A percentile compares a stretch with the other conserved stretches of the same genome.
phyloP scores from a whole-genome alignment of 1,140 invertebrate species.

The Pseudomyrmex sp. region DNA sequence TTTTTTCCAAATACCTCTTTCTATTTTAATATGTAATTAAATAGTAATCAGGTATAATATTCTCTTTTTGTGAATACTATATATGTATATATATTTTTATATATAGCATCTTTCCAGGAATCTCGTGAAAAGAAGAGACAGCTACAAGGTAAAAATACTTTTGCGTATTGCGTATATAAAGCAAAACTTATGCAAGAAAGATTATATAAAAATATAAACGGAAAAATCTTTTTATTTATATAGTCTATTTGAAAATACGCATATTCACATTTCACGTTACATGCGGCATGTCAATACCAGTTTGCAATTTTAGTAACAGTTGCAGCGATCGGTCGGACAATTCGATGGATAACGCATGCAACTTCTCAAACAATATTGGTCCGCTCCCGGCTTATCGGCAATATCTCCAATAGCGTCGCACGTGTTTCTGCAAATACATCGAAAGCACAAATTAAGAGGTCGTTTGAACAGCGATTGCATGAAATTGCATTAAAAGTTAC shows the following conservation, averaged over 20 bases:
- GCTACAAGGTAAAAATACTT: constrained; percentile 28
- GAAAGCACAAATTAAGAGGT: not conserved
- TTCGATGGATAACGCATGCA: constrained; percentile 91
- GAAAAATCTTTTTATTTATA: constrained; percentile 19
- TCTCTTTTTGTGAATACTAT: no score
- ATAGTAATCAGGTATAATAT: no score
- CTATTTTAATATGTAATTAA: no score
- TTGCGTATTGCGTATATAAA: not conserved
- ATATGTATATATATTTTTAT: no score
- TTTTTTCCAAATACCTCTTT: not conserved
- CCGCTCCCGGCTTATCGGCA: constrained; percentile 89
- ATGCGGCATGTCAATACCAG: constrained; percentile 6
- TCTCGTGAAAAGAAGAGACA: not conserved
- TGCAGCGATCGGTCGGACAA: constrained; percentile 90
- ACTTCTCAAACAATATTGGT: constrained; percentile 93
- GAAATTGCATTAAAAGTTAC: not conserved
- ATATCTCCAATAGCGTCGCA: constrained; percentile 93
- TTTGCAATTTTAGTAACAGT: constrained; percentile 86
- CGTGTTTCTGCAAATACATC: constrained; percentile 87
- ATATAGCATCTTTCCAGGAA: no score
- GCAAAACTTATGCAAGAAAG: no score
- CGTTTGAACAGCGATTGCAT: no score
- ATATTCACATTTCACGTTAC: constrained; percentile 4
- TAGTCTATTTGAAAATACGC: constrained; percentile 1
- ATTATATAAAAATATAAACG: no score